These are phyloP conservation scores for Sebastes glaucus DNA, from an alignment of 2,797 vertebrate genomes.

Conservation along the genomic window DNA sequence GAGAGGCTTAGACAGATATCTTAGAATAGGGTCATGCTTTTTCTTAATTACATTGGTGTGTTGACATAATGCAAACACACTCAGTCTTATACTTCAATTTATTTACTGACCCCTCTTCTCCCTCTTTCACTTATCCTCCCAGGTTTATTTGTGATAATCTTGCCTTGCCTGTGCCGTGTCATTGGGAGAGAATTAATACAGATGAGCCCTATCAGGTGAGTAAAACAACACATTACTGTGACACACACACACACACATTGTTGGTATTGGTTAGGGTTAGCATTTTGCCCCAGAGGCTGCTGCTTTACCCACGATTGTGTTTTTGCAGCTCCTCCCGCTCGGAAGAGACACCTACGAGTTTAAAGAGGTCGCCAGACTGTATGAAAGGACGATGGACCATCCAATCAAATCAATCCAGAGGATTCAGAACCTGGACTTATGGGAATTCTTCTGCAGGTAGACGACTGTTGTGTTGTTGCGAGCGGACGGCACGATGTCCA, in stretches of 20 bases:
- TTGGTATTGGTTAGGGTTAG: background rate
- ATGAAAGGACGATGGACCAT: constrained; percentile 93
- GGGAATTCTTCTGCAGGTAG: constrained; percentile 99
- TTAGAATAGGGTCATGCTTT: background rate
- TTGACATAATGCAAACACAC: background rate
- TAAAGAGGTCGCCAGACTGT: constrained; percentile 92
- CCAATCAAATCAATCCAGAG: constrained; percentile 93
- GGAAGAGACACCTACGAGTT: constrained; percentile 94
- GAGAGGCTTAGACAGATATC: background rate
- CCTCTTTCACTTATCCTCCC: constrained; percentile 28
- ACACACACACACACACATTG: background rate
- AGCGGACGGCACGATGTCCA: background rate
- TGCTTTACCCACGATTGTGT: background rate
- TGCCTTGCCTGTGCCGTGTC: constrained; percentile 92
- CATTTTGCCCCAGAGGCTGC: background rate
- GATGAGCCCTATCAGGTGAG: constrained; percentile 93
- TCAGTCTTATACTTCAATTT: background rate
- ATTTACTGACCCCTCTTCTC: background rate
- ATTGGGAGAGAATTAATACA: constrained; percentile 96
- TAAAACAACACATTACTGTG: background rate
- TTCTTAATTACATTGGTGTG: background rate
- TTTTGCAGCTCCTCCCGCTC: constrained; percentile 88
- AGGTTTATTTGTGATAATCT: constrained; percentile 98
- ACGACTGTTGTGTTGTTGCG: background rate
- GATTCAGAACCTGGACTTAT: constrained; percentile 96